Evolutionary conservation across 2,888 invertebrate genomes (phyloP).

Genomic region (Notodonta dromedarius): DNA sequence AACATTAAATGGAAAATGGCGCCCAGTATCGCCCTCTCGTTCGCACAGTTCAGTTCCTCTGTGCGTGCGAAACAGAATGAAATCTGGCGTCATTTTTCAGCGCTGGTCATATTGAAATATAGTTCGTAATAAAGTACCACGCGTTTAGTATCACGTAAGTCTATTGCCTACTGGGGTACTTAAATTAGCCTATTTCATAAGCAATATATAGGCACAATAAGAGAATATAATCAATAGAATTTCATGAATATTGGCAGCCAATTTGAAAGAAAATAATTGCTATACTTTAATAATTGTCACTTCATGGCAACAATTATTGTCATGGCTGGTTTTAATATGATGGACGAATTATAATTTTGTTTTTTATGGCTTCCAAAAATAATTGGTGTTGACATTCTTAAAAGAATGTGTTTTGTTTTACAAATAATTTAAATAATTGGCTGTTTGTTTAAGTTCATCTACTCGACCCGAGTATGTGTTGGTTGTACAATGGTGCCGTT

Average conservation of each 20-base stretch:
- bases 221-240: neutral
- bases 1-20: neutral
- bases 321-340: too few species aligned
- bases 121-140: slow-evolving; percentile 28
- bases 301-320: too few species aligned
- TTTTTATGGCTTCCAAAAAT: slow-evolving; percentile 49
- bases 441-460: too few species aligned
- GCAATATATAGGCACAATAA: neutral
- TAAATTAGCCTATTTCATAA: slow-evolving; percentile 32
- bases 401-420: slow-evolving; percentile 44
- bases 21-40: neutral
- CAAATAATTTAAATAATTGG: neutral
- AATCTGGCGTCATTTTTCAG: neutral
- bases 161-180: slow-evolving; percentile 38
- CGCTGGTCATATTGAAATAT: neutral
- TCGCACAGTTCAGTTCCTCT: neutral
- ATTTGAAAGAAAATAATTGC: neutral
- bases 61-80: neutral
- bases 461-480: too few species aligned
- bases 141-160: slow-evolving; percentile 29
- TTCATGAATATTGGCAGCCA: neutral
- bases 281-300: neutral
- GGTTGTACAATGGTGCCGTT: too few species aligned
- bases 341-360: neutral
- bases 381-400: slow-evolving; percentile 48